Conservation (phyloP, 1,140 invertebrate genomes). For the Colletes gigas region DNA sequence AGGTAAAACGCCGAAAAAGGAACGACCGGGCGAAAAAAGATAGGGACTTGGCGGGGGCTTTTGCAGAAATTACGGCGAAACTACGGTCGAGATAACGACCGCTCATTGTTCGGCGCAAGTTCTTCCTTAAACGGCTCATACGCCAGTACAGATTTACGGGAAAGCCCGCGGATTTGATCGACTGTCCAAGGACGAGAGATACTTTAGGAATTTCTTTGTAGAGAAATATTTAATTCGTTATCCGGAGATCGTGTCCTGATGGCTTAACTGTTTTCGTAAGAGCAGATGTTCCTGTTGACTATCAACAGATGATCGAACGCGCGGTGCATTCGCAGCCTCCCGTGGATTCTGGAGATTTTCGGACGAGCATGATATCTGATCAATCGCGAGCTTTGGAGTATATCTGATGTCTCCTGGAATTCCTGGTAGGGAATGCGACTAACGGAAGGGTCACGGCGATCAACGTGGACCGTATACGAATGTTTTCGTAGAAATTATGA, state of each 20-base stretch:
- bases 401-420: background rate
- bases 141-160: too few species aligned
- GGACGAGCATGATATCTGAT: constrained; percentile 1
- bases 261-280: background rate
- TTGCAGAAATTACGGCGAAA: constrained; percentile 48
- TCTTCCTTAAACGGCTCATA: constrained; percentile 1
- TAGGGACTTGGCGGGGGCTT: background rate
- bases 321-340: background rate
- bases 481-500: constrained; percentile 16
- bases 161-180: too few species aligned
- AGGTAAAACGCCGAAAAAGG: constrained; percentile 17
- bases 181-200: background rate
- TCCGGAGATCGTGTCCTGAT: too few species aligned
- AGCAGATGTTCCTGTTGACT: background rate
- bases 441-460: constrained; percentile 3
- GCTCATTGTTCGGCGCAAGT: constrained; percentile 40
- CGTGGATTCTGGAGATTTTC: background rate
- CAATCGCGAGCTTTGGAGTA: background rate
- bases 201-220: too few species aligned
- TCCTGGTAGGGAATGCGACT: background rate
- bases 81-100: constrained; percentile 49
- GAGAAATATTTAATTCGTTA: too few species aligned
- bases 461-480: constrained; percentile 2
- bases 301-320: background rate
- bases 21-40: background rate